phyloP scores from a whole-genome alignment of 2,888 invertebrate species.

The Drosophila parthenogenetica region DNA sequence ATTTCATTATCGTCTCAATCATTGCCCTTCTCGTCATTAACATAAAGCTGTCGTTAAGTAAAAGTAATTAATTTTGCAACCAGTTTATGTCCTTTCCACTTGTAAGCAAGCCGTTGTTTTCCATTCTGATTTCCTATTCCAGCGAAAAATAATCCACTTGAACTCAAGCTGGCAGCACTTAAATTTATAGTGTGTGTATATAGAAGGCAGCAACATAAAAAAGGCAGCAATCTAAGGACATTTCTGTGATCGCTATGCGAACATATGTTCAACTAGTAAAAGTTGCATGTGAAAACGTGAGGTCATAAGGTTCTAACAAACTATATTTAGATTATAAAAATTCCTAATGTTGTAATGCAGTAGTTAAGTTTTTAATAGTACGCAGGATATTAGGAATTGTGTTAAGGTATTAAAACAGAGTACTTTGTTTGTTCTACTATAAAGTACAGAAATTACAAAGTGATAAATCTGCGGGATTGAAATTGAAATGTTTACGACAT shows the following conservation, averaged over 20 bases:
- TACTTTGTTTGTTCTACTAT: no score
- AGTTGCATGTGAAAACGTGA: constrained; percentile 1
- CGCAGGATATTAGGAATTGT: background rate
- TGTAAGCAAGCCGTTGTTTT: constrained; percentile 15
- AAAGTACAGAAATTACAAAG: no score
- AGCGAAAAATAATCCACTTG: background rate
- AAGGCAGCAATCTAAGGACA: background rate
- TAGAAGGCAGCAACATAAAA: background rate
- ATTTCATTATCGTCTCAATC: constrained; percentile 55
- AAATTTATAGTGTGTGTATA: constrained; percentile 13
- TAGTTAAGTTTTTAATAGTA: background rate
- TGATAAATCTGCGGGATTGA: no score
- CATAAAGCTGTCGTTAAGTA: constrained; percentile 56
- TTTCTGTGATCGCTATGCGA: background rate
- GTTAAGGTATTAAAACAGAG: no score
- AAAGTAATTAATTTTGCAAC: constrained; percentile 57
- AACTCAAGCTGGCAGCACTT: constrained; percentile 10
- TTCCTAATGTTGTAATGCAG: background rate
- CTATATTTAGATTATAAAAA: no score
- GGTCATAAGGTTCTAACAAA: background rate
- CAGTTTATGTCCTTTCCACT: constrained; percentile 29
- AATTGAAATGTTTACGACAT: no score
- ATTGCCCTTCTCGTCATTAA: constrained; percentile 44
- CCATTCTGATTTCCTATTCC: constrained; percentile 11
- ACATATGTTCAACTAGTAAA: constrained; percentile 1